Evolutionary conservation across 64 coral and sea anemone species (phyloP), one percentile per base, ranked within the genome.

Genomic region (Montipora efflorescens): DNA sequence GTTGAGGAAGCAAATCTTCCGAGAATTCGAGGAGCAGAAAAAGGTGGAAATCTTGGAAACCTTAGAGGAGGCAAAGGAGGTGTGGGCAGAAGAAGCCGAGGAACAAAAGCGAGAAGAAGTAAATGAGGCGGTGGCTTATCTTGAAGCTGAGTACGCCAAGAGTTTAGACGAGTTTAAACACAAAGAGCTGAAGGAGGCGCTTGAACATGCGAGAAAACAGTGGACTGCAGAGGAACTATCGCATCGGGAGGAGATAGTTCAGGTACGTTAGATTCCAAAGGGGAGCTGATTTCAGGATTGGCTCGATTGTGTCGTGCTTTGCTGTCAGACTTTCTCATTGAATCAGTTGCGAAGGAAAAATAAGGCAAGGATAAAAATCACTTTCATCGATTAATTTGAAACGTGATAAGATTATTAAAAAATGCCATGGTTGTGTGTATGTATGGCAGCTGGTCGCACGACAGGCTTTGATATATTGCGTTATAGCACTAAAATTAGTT

Each of bases 91-190:
- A 10, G 96, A 97, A 43, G 47, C 74, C 5, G 96, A 97, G 74
- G 44, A 95, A 72, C 68, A 91, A 21, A 92, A 87, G 44, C 93
- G 94, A 47, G 19, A 90, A 51, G 93, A 94, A 70, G 49, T 98
- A 3, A 94, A 98, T 16, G 89, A 96, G 48, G 89, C 97, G 5
- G 93, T 98, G 47, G 74, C 51, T 19, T 98, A 94, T 50, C 94
- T 98, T 0, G 97, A 98, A 83, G 81, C 89, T 10, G 88, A 98
- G 59, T 98, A 98, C 67, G 55, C 90, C 48, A 95, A 92, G 87
- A 93, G 90, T 36, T 74, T 99, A 64, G 95, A 96, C 22, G 98
- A 99, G 80, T 99, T 99, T 49, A 97, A 97, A 84, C 89, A 95
- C 72, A 97, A 94, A 59, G 93, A 94, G 52, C 22, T 97, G 5